Conservation (phyloP, 2,113 vertebrate species). For the Rynchops niger region DNA sequence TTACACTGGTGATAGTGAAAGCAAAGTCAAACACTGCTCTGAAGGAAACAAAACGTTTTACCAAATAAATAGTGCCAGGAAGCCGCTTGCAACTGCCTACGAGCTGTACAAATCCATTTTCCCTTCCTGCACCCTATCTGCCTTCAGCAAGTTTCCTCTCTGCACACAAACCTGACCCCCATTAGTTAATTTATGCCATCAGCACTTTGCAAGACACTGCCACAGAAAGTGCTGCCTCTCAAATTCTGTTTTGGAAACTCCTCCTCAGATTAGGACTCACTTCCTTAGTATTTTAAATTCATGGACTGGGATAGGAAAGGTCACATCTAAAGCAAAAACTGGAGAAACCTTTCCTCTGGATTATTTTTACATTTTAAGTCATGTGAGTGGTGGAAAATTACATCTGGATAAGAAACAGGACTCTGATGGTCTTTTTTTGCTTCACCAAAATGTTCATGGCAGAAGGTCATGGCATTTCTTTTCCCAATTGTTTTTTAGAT, state of each 20-base stretch:
- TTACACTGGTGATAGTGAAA: neutral
- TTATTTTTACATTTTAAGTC: neutral
- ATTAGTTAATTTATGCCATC: neutral
- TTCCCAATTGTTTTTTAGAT: neutral
- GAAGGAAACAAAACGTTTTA: slow-evolving; percentile 19
- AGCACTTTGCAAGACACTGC: neutral
- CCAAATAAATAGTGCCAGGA: slow-evolving; percentile 34
- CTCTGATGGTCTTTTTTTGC: neutral
- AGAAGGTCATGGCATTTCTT: neutral
- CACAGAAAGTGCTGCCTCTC: slow-evolving; percentile 12
- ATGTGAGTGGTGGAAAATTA: neutral
- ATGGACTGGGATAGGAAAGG: neutral
- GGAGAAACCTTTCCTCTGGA: neutral
- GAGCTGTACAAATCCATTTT: slow-evolving; percentile 13
- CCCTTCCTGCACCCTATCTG: slow-evolving; percentile 53
- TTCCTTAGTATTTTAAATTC: neutral
- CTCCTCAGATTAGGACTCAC: neutral
- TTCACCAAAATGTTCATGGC: neutral
- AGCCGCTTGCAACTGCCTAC: neutral
- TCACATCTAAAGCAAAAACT: neutral
- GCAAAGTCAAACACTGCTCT: neutral
- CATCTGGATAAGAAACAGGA: neutral
- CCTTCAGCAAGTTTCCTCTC: slow-evolving; percentile 50
- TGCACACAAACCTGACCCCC: neutral
- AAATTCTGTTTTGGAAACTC: slow-evolving; percentile 9